Conservation (phyloP, 2,797 vertebrate species). For the Garrulus glandarius region DNA sequence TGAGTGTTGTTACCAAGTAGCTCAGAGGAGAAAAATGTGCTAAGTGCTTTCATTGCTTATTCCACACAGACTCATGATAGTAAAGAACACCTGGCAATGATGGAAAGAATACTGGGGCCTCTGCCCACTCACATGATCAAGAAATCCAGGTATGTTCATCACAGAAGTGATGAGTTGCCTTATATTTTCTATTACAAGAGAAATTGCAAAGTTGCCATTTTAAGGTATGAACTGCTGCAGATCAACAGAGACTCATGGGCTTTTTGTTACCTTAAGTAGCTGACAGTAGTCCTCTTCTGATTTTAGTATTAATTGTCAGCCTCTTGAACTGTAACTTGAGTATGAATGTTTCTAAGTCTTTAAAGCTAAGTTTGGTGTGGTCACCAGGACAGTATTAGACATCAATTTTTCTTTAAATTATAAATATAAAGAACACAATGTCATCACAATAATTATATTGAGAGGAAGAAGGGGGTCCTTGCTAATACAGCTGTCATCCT, state of each 20-base stretch:
- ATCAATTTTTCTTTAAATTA: neutral
- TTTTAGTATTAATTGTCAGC: neutral
- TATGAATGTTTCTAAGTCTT: neutral
- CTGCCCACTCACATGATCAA: conserved; percentile 89
- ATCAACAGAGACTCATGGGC: neutral
- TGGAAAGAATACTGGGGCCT: conserved; percentile 94
- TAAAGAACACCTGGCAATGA: conserved; percentile 97
- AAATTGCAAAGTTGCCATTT: neutral
- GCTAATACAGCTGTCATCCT: neutral
- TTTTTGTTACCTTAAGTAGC: neutral
- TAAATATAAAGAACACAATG: neutral
- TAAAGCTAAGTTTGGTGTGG: neutral
- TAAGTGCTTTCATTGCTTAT: neutral
- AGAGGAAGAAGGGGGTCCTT: neutral
- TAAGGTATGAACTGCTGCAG: neutral
- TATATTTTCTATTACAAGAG: neutral
- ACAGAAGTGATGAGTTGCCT: neutral
- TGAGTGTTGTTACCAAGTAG: neutral
- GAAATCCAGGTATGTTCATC: conserved; percentile 84
- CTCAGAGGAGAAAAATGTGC: neutral
- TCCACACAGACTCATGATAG: conserved; percentile 91
- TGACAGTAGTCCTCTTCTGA: neutral
- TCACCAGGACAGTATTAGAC: neutral
- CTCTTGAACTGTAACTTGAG: neutral
- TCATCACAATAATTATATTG: neutral